Evolutionary conservation across 2,113 vertebrate genomes (phyloP).

Genomic region (Anolis carolinensis): DNA sequence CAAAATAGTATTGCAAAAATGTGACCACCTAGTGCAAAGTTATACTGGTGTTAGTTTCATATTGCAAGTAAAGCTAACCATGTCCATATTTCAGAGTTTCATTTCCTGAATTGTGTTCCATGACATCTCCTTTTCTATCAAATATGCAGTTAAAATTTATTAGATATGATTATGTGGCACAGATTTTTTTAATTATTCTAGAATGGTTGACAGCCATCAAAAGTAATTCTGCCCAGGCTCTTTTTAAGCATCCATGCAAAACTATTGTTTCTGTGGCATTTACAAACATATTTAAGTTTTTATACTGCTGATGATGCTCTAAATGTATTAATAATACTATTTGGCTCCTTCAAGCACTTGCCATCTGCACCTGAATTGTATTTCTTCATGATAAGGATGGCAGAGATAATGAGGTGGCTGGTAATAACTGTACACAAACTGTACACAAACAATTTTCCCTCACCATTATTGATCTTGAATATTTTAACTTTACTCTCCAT

Average conservation of each 20-base stretch:
- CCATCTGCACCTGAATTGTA: slow-evolving; percentile 1
- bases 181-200: no score
- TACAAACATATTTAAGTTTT: background rate
- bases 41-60: background rate
- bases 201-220: background rate
- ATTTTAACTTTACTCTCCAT: no score
- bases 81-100: background rate
- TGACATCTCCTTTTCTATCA: background rate
- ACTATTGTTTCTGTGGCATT: background rate
- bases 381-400: slow-evolving; percentile 6
- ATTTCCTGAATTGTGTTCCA: background rate
- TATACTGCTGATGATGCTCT: background rate
- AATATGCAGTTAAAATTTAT: no score
- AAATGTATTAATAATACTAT: slow-evolving; percentile 7
- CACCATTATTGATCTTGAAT: no score
- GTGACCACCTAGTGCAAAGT: background rate
- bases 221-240: no score
- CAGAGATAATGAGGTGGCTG: slow-evolving; percentile 11
- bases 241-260: background rate
- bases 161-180: no score
- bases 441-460: no score
- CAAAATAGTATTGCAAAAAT: background rate
- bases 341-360: background rate
- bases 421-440: slow-evolving; percentile 20
- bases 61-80: background rate